Evolutionary conservation across 2,113 vertebrate genomes (phyloP).

Genomic region (Malurus cyaneus): DNA sequence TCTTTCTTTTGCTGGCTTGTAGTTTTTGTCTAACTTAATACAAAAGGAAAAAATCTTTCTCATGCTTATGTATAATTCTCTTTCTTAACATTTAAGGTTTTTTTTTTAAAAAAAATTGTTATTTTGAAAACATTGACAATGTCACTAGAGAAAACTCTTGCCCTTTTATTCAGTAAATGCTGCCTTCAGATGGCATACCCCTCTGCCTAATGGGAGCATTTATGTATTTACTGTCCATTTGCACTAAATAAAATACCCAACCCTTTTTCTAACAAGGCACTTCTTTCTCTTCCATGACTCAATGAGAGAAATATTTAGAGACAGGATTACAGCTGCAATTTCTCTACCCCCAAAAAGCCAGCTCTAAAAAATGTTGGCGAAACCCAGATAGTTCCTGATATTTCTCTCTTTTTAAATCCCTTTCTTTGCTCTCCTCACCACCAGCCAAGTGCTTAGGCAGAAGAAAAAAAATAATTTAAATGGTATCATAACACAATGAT

Average conservation of each 20-base stretch:
- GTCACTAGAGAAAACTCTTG: neutral
- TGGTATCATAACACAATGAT: constrained; percentile 19
- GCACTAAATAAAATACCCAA: neutral
- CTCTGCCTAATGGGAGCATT: neutral
- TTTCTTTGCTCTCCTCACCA: neutral
- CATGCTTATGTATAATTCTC: neutral
- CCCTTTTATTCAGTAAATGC: neutral
- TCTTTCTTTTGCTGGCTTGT: neutral
- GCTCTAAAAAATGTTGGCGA: neutral
- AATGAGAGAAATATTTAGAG: neutral
- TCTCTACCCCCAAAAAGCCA: neutral
- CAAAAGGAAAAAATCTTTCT: neutral
- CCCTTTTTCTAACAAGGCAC: neutral
- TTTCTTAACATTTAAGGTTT: neutral
- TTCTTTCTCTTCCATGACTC: neutral
- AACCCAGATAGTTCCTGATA: neutral
- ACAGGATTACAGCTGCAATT: neutral
- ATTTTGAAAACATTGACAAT: neutral
- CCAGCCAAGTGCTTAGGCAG: neutral
- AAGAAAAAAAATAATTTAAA: neutral
- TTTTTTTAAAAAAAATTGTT: neutral
- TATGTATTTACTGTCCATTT: neutral
- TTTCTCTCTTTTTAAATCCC: neutral
- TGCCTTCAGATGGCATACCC: neutral
- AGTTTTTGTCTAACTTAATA: neutral